Evolutionary conservation across 2,113 vertebrate species (phyloP), one percentile per base, ranked within the genome.

Genomic region (Trematomus loennbergii): DNA sequence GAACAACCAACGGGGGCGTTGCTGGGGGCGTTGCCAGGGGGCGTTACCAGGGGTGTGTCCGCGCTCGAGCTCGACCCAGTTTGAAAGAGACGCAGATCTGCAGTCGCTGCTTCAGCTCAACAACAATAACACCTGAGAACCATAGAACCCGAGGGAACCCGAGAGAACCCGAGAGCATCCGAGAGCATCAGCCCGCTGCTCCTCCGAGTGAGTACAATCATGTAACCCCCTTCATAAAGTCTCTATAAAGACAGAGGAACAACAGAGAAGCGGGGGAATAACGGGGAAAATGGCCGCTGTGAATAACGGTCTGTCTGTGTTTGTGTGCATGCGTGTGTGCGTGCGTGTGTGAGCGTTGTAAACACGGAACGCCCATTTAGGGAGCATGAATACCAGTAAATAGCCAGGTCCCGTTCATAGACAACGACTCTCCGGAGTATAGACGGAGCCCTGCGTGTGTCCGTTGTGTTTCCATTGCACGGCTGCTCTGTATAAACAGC

Each of bases 31-130:
- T 25, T 25, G 25, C 25, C 25, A 25, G 25, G 25, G 25, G 25
- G 25, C 25, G 92, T 66, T 40, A 25, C 33, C 40, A 2, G 25
- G 25, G 25, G 25, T 66, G 92, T 66, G 45, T 33, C 33, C 40
- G 36, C 0, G 17, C 55, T 70, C 16, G 12, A 82, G 89, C 79
- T 91, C 89, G 84, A 88, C 86, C 92, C 91, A 89, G 89, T 93
- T 93, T 90, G 88, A 93, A 92, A 87, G 88, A 87, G 91, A 86
- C 84, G 46, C 83, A 82, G 73, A 65, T 43, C 86, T 90, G 66
- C 83, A 90, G 89, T 91, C 80, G 72, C 82, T 55, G 83, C 74
- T 87, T 54, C 88, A 83, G 52, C 69, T 53, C 83, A 89, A 91
- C 90, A 89, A 83, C 88, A 90, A 86, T 89, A 90, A 81, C 67